Evolutionary conservation across 1,140 invertebrate genomes (phyloP).

Genomic region (Saxidomus purpurata): DNA sequence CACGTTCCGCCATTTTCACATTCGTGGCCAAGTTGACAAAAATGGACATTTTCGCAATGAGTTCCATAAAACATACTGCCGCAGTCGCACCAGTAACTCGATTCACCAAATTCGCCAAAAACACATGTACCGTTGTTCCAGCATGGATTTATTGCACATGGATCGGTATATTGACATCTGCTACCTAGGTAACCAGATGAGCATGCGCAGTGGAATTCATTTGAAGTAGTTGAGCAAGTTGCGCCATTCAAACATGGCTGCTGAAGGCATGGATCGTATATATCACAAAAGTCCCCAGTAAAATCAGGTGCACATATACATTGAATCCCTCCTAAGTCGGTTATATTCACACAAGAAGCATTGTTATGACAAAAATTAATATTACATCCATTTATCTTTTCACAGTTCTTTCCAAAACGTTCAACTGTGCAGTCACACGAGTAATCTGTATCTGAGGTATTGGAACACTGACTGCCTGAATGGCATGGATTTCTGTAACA

Average conservation of each 20-base stretch:
- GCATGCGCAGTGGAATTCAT: conserved; percentile 61
- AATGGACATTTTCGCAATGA: conserved; percentile 42
- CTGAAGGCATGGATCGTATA: conserved; percentile 38
- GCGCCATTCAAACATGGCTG: conserved; percentile 58
- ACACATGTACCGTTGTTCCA: conserved; percentile 73
- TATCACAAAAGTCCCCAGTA: conserved; percentile 33
- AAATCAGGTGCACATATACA: conserved; percentile 10
- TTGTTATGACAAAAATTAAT: conserved; percentile 70
- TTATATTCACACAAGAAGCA: conserved; percentile 26
- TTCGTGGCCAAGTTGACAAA: conserved; percentile 33
- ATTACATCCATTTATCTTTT: conserved; percentile 70
- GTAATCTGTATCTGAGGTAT: conserved; percentile 86
- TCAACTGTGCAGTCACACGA: conserved; percentile 74
- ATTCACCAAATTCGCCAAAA: background rate
- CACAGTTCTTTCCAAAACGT: conserved; percentile 73
- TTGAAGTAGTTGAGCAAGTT: background rate
- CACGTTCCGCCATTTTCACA: conserved; percentile 33
- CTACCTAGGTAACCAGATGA: conserved; percentile 36
- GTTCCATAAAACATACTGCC: conserved; percentile 41
- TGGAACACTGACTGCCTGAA: conserved; percentile 65
- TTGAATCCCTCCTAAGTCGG: conserved; percentile 12
- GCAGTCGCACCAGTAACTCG: conserved; percentile 32
- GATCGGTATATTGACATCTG: conserved; percentile 43
- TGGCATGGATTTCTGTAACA: conserved; percentile 77
- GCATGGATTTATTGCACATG: conserved; percentile 72